Evolutionary conservation across 1,140 invertebrate genomes (phyloP), one percentile per base, ranked within the genome.

Genomic region (Penaeus japonicus): DNA sequence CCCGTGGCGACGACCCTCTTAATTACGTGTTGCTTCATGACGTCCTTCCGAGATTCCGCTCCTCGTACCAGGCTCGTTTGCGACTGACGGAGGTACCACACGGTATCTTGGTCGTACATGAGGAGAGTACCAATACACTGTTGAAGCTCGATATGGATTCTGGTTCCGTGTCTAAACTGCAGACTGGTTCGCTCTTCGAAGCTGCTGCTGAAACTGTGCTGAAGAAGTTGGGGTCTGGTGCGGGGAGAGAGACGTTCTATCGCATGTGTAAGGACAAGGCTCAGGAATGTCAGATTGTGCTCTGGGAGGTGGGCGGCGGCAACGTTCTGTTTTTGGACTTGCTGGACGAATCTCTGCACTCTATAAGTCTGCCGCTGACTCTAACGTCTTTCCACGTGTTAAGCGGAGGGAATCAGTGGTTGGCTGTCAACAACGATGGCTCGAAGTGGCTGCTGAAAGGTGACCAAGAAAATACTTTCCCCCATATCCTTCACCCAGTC

Each of bases 301-400:
- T 92, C 3, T 92, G 91, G 90, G 90, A 91, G 89, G 70, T 89
- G 35, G 90, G 89, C 55, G 91, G 91, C 17, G 91, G 91, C 10
- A 92, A 91, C 80, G 91, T 94, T 78, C 92, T 93, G 90, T 89
- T 93, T 39, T 59, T 93, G 5, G 91, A 94, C 91, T 89, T 94
- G n/a, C 81, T 91, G 35, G 30, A 82, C 2, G 73, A 89, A 27
- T 82, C 39, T 4, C 15, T 82, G 10, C 57, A 79, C 57, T 92
- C 92, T 5, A 91, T 93, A 81, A 90, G 78, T 22, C 57, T 94
- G 18, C 93, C 93, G n/a, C 92, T 92, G 78, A 86, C 92, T 15
- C 91, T 94, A 24, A 90, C 91, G n/a, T 92, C 92, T 18, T 54
- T 94, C 39, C 87, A 92, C 30, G 39, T 92, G 32, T 87, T 92